Percentiles rank a stretch among this genome's conserved stretches.
Evolutionary conservation across 2,888 invertebrate genomes (phyloP).

Genomic region (Trichopria drosophilae): DNA sequence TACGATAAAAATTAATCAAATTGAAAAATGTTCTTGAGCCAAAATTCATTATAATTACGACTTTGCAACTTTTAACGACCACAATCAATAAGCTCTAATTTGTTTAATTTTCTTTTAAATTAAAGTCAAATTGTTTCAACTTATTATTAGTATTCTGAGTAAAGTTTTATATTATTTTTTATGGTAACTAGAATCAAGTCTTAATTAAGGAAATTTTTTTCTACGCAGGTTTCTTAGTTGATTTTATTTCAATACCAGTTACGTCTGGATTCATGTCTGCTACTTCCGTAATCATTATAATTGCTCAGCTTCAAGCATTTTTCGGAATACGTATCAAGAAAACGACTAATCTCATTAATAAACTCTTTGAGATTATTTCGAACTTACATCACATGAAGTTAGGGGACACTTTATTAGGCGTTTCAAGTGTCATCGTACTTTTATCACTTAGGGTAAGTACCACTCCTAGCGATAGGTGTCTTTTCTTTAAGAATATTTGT

Average conservation of each 20-base stretch:
- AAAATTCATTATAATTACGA: too few species aligned
- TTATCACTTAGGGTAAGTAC: slow-evolving; percentile 69
- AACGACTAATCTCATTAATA: slow-evolving; percentile 71
- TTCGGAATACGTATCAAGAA: slow-evolving; percentile 70
- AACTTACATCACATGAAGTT: slow-evolving; percentile 61
- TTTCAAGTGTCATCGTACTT: slow-evolving; percentile 68
- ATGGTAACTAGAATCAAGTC: too few species aligned
- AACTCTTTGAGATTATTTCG: slow-evolving; percentile 60
- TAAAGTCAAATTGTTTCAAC: too few species aligned
- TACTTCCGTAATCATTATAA: slow-evolving; percentile 76
- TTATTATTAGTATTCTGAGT: too few species aligned
- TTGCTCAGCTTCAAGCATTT: slow-evolving; percentile 74
- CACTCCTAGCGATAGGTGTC: too few species aligned
- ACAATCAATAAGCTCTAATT: too few species aligned
- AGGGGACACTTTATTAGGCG: slow-evolving; percentile 69
- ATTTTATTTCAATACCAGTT: slow-evolving; percentile 81
- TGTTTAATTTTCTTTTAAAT: too few species aligned
- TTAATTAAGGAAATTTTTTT: not conserved
- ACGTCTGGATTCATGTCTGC: slow-evolving; percentile 85
- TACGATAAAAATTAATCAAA: too few species aligned
- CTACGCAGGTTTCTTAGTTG: slow-evolving; percentile 76
- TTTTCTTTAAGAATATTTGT: too few species aligned
- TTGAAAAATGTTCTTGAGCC: too few species aligned
- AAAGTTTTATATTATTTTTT: too few species aligned
- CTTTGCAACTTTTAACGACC: too few species aligned